Conservation (phyloP, 2,797 vertebrate genomes). For the Leuciscus waleckii region DNA sequence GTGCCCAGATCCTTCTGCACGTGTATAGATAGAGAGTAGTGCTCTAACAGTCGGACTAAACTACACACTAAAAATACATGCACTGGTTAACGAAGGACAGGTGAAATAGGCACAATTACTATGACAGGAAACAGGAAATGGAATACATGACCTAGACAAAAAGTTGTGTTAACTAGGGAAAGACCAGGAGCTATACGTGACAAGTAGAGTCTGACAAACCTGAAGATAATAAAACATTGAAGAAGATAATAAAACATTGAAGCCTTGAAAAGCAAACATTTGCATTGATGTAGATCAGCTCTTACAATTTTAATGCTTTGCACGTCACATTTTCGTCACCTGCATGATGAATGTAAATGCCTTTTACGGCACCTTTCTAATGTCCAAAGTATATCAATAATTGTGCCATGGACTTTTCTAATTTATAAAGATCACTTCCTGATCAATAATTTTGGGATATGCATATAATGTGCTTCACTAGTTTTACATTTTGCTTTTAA, state of each 20-base stretch:
- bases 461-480: background rate
- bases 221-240: slow-evolving; percentile 25
- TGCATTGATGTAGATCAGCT: slow-evolving; percentile 21
- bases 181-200: background rate
- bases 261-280: slow-evolving; percentile 14
- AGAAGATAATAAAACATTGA: slow-evolving; percentile 17
- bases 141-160: background rate
- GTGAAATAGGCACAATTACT: background rate
- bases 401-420: background rate
- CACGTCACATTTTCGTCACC: background rate
- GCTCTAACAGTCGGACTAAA: background rate
- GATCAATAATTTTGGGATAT: background rate
- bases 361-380: background rate
- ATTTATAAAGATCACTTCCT: background rate
- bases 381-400: background rate
- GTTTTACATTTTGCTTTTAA: background rate
- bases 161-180: background rate
- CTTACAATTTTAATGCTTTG: slow-evolving; percentile 17
- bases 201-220: slow-evolving; percentile 4
- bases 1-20: background rate
- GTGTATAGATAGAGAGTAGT: background rate
- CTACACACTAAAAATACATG: background rate
- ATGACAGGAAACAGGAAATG: background rate
- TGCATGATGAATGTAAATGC: background rate
- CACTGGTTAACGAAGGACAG: background rate